Evolutionary conservation across 2,113 vertebrate genomes (phyloP), one percentile per base, ranked within the genome.

Genomic region (Chionomys nivalis): DNA sequence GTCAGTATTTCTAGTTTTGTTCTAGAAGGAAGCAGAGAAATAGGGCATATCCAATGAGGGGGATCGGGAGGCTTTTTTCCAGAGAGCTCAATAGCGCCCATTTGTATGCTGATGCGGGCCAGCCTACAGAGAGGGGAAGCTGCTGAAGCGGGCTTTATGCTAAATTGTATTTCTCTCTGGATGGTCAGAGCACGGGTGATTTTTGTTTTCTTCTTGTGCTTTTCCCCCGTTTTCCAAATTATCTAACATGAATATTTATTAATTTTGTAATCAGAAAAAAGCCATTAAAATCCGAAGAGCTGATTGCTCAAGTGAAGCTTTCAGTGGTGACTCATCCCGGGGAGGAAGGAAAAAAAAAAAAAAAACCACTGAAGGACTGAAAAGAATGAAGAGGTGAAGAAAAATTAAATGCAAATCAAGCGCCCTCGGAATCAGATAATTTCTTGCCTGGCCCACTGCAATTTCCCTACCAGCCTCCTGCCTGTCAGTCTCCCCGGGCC

Each of bases 211-310:
- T 97, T 93, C 95, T 94, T 93, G 72, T 94, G 91, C 96, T 98
- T 98, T 96, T 87, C 68, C 86, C 78, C 92, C 93, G 94, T 97
- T 98, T 98, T 96, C 94, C 55, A 89, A 98, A 98, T 97, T 97
- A 98, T 95, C 95, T 94, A 94, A 86, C 96, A 98, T 98, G 97
- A 98, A 98, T 98, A 98, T 98, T 97, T 97, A 98, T 98, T 98
- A 98, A 98, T 97, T 97, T 95, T 95, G 96, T 95, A 98, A 97
- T 98, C 97, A 98, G 97, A 97, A 98, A 97, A 98, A 97, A 97
- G 95, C 96, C 95, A 98, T 98, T 98, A 97, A 98, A 97, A 97
- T 96, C 97, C 96, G 92, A 94, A 70, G 94, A 88, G 66, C 95
- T 98, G 96, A 97, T 97, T 98, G 97, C 96, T 96, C 95, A 94